These are phyloP conservation scores for Entosphenus tridentatus DNA, from an alignment of 2,113 vertebrate genomes.

Conservation along the genomic window DNA sequence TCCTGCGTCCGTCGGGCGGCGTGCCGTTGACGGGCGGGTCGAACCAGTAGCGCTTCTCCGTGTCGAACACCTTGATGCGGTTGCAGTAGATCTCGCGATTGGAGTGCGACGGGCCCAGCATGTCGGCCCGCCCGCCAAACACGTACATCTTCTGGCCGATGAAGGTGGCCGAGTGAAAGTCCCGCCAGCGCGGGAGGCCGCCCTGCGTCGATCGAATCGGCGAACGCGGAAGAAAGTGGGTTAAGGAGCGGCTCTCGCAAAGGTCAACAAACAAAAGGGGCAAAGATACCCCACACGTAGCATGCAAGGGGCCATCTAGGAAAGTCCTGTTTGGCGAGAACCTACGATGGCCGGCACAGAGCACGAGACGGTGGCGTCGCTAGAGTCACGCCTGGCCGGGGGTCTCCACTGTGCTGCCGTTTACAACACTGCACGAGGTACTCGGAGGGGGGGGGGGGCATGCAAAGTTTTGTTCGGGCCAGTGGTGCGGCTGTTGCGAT, in stretches of 20 bases:
- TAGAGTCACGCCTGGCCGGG: too few species aligned
- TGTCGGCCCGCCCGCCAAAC: conserved; percentile 79
- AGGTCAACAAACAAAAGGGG: conserved; percentile 7
- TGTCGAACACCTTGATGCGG: conserved; percentile 81
- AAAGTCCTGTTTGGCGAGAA: too few species aligned
- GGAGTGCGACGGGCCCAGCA: conserved; percentile 84
- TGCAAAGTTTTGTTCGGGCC: too few species aligned
- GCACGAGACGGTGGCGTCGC: too few species aligned
- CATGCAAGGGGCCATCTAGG: too few species aligned
- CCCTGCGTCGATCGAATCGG: conserved; percentile 27
- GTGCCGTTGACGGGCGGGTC: conserved; percentile 43
- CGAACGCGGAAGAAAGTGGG: too few species aligned
- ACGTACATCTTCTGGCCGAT: conserved; percentile 84
- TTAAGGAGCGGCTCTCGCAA: background rate
- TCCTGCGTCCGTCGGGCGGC: conserved; percentile 61
- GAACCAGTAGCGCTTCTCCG: conserved; percentile 66
- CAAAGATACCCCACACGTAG: too few species aligned
- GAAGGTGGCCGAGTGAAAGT: conserved; percentile 91
- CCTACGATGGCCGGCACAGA: too few species aligned
- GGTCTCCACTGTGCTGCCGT: too few species aligned
- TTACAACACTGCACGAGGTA: too few species aligned
- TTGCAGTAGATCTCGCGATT: conserved; percentile 99
- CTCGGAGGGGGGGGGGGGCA: too few species aligned
- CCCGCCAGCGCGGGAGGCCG: conserved; percentile 71
- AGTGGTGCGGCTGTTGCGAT: too few species aligned